Conservation (phyloP, 2,888 invertebrate genomes). For the Ferdinandea cuprea region DNA sequence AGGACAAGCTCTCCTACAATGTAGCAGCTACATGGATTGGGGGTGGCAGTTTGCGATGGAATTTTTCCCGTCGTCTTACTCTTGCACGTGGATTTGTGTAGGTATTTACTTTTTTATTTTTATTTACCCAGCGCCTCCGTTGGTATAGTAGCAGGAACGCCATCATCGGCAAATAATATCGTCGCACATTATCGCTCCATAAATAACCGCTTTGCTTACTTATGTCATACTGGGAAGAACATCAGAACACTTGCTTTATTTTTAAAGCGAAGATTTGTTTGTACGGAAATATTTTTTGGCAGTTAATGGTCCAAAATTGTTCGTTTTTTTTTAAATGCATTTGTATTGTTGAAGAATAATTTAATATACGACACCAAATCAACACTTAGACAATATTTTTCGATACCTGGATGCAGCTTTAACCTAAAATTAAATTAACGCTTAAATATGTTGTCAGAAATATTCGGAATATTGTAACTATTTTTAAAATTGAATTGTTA, state of each 20-base stretch:
- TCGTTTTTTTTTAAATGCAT: constrained; percentile 8
- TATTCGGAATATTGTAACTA: too few species aligned
- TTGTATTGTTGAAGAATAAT: too few species aligned
- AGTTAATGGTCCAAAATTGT: constrained; percentile 53
- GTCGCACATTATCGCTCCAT: constrained; percentile 74
- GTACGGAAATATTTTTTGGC: constrained; percentile 50
- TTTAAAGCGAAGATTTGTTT: constrained; percentile 50
- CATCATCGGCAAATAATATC: constrained; percentile 73
- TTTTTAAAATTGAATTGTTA: too few species aligned
- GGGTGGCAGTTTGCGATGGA: constrained; percentile 65
- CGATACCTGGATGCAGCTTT: too few species aligned
- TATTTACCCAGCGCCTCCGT: constrained; percentile 64
- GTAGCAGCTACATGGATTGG: constrained; percentile 38
- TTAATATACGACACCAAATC: too few species aligned
- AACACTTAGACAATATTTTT: too few species aligned
- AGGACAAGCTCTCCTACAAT: constrained; percentile 66
- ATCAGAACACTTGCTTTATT: constrained; percentile 35
- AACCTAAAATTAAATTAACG: too few species aligned
- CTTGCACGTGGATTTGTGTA: constrained; percentile 67
- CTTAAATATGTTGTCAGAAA: too few species aligned
- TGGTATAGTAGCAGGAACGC: constrained; percentile 47
- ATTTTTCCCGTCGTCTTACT: constrained; percentile 46
- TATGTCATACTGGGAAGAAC: constrained; percentile 47
- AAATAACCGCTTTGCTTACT: constrained; percentile 67
- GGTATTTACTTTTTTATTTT: constrained; percentile 53